These are phyloP conservation scores for Fundulus diaphanus DNA, from an alignment of 2,797 vertebrate species.

Conservation along the genomic window DNA sequence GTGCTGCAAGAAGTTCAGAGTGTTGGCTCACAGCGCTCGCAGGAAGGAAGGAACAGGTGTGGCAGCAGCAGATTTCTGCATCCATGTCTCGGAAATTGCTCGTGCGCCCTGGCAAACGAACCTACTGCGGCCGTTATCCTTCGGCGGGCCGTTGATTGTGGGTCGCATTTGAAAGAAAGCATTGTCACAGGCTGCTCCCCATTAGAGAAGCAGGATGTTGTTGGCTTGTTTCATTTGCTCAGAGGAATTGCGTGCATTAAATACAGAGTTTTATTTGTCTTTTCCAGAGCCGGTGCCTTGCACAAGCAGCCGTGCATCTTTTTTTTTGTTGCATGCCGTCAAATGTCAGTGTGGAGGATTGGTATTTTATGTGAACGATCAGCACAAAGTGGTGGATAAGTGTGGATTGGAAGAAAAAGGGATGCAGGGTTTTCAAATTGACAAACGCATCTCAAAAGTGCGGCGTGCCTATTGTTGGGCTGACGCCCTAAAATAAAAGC, in stretches of 20 bases:
- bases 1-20: conserved; percentile 56
- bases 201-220: conserved; percentile 6
- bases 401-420: background rate
- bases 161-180: conserved; percentile 12
- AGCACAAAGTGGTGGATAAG: background rate
- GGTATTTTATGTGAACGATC: background rate
- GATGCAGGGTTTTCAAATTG: background rate
- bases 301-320: background rate
- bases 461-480: background rate
- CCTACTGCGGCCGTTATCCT: conserved; percentile 29
- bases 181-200: conserved; percentile 3
- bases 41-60: conserved; percentile 84
- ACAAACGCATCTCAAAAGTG: background rate
- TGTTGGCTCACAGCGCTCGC: conserved; percentile 31
- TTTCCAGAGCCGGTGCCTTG: background rate
- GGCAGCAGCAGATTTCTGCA: conserved; percentile 52
- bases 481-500: background rate
- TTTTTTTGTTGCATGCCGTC: background rate
- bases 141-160: conserved; percentile 35
- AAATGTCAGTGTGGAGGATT: background rate
- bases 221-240: background rate
- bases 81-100: conserved; percentile 56
- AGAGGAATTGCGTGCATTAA: too few species aligned
- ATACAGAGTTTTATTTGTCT: too few species aligned
- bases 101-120: conserved; percentile 24